These are phyloP conservation scores for Tapirus indicus DNA, from an alignment of 2,797 vertebrate species.

Conservation along the genomic window DNA sequence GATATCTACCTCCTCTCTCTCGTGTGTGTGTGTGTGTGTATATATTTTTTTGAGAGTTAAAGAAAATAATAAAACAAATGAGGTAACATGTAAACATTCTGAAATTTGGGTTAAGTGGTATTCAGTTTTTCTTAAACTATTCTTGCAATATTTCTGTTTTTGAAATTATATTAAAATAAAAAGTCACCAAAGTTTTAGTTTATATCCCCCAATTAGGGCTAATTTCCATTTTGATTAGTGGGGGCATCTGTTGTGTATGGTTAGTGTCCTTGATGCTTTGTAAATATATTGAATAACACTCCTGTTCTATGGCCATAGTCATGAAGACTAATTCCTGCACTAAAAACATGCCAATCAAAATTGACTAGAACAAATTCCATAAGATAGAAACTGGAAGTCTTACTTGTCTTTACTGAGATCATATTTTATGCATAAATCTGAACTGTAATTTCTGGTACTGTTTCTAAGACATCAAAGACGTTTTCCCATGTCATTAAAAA, in stretches of 20 bases:
- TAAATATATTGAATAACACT: not conserved
- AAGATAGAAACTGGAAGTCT: not conserved
- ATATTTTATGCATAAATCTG: not conserved
- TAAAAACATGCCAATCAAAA: not conserved
- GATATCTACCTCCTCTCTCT: not conserved
- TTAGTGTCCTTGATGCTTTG: not conserved
- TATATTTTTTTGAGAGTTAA: not conserved
- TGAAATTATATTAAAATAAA: not conserved
- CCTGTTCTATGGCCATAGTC: not conserved
- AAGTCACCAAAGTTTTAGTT: not conserved
- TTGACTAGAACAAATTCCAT: not conserved
- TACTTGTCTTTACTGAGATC: not conserved
- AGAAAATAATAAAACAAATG: not conserved
- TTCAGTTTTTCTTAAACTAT: not conserved
- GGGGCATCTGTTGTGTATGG: not conserved
- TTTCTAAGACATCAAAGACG: not conserved
- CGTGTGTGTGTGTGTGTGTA: no score
- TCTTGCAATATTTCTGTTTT: not conserved
- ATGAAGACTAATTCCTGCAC: not conserved
- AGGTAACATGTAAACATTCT: not conserved
- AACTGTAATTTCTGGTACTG: not conserved
- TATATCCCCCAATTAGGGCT: not conserved
- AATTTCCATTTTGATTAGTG: not conserved
- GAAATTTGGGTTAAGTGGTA: not conserved
- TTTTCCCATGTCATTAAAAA: not conserved